Percentiles rank a stretch among this genome's conserved stretches.
Evolutionary conservation across 2,797 vertebrate species (phyloP).

Genomic region (Pachyuromys duprasi): DNA sequence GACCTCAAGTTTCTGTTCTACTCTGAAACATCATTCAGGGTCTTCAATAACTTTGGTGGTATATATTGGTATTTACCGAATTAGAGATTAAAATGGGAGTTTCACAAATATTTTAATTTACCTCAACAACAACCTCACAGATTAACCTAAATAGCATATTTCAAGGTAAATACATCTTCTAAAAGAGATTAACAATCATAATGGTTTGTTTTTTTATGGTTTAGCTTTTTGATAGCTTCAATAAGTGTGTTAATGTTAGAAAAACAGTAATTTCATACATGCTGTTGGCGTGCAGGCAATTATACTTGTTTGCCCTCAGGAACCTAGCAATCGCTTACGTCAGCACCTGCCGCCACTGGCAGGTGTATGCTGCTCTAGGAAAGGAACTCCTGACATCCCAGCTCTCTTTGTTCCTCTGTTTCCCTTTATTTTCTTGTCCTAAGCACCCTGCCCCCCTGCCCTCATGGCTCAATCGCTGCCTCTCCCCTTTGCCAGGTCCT

Average conservation of each 20-base stretch:
- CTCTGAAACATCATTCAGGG: neutral
- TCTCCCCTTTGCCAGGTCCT: too few relatives aligned
- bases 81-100: neutral
- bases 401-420: too few relatives aligned
- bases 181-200: neutral
- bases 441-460: too few relatives aligned
- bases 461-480: too few relatives aligned
- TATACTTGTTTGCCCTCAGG: too few relatives aligned
- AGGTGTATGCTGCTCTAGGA: too few relatives aligned
- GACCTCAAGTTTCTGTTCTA: neutral
- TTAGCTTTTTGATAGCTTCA: neutral
- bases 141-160: neutral
- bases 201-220: neutral
- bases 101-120: neutral
- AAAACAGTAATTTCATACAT: neutral
- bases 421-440: too few relatives aligned
- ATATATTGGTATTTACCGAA: neutral
- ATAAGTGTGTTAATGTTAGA: neutral
- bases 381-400: too few relatives aligned
- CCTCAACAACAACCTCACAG: neutral
- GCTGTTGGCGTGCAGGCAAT: too few relatives aligned
- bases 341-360: too few relatives aligned
- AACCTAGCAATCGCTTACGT: too few relatives aligned
- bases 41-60: neutral
- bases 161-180: conserved; percentile 51